Base-by-base conservation (phyloP, 2,797 vertebrate genomes). In the Sebastes variabilis region DNA sequence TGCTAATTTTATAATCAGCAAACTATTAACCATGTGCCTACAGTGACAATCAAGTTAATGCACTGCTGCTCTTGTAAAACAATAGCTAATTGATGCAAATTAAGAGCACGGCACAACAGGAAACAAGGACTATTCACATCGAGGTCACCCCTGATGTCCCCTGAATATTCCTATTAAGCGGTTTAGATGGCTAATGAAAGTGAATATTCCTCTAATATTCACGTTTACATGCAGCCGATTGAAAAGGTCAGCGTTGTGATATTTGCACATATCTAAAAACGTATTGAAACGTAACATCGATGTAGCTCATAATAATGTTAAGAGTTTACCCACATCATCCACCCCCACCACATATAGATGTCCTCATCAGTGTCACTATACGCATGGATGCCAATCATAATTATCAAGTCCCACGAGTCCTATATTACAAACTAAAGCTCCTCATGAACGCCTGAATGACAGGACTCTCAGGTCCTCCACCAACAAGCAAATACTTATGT, bases 1-100 rank as follows among this genome's bases (percentile, higher is more conserved):
- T 4, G 18, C 27, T 59, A 0, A 80, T 88, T 65, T 58, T 24
- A 68, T 30, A 25, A 76, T 76, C 34, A 75, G 79, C 55, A 75
- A 85, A 52, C 55, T 69, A 46, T 82, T 89, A 75, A 85, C 87
- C 66, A 59, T 73, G 81, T 78, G 66, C 65, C 65, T 72, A 68
- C 61, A 13, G 65, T 84, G 76, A 62, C 60, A 55, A 59, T 68
- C 64, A 36, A n/a, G 6, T 46, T 52, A 24, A 77, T 46, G 65
- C 14, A 10, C 38, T 11, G 34, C 59, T 62, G 71, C 55, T 78
- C 66, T 27, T 71, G 34, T 42, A 67, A 65, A 56, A 54, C 12
- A 32, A n/a, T 4, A 32, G 7, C 32, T 69, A 13, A 67, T 42
- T 52, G 16, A 62, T 72, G 66, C 29, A 68, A 61, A 79, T 36